A percentile compares a stretch with the other conserved stretches of the same genome.
These are phyloP conservation scores for Bradypodion pumilum DNA, from an alignment of 2,797 vertebrate genomes.

Conservation along the genomic window DNA sequence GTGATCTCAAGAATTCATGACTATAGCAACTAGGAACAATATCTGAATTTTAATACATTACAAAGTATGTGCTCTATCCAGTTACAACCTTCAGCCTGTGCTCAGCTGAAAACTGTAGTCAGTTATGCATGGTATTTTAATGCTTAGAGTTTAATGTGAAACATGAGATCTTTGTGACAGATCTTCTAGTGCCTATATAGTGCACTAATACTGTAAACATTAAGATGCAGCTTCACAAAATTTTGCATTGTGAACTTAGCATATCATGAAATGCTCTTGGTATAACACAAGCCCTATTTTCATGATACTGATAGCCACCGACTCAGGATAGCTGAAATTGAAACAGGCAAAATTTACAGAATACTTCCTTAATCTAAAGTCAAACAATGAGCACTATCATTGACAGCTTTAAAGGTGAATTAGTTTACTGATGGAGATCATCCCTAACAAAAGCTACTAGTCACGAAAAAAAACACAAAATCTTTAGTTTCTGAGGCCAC, in stretches of 20 bases:
- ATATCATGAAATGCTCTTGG: constrained; percentile 32
- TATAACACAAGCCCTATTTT: background rate
- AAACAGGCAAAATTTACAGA: background rate
- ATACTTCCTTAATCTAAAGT: background rate
- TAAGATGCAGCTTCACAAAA: background rate
- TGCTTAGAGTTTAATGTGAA: constrained; percentile 28
- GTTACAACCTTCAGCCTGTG: background rate
- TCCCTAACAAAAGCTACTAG: background rate
- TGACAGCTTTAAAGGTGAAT: background rate
- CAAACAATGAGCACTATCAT: background rate
- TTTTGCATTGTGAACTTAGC: background rate
- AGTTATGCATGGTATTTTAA: constrained; percentile 50
- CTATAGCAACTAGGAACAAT: background rate
- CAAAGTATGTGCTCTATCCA: background rate
- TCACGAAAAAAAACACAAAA: background rate
- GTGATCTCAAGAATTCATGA: background rate
- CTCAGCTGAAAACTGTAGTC: constrained; percentile 25
- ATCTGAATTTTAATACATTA: background rate
- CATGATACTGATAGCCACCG: background rate
- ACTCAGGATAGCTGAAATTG: background rate
- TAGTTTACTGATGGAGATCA: background rate
- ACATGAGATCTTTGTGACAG: background rate
- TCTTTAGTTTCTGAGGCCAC: background rate
- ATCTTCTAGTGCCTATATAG: background rate
- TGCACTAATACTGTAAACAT: background rate